phyloP scores from a whole-genome alignment of 23 tunicate genomes.

The Trididemnum nubilum region DNA sequence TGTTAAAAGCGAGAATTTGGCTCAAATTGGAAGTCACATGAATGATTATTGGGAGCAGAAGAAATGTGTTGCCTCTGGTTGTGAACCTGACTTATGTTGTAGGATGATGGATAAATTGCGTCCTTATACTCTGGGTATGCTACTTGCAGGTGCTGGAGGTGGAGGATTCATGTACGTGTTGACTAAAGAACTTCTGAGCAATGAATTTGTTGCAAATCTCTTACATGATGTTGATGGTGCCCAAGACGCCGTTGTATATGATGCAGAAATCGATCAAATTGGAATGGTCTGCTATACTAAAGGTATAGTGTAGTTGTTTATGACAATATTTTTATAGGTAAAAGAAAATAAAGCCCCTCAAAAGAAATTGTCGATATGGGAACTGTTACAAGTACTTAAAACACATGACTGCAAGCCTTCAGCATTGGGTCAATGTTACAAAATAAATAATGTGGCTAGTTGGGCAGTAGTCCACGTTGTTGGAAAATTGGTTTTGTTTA shows the following conservation, averaged over 20 bases:
- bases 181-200: conserved; percentile 44
- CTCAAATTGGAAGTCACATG: conserved; percentile 55
- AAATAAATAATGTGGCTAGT: too few species aligned
- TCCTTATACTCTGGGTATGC: conserved; percentile 43
- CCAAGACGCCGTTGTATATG: conserved; percentile 60
- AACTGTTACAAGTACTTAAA: too few species aligned
- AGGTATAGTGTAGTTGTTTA: too few species aligned
- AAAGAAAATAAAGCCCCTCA: too few species aligned
- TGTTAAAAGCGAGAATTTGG: conserved; percentile 25
- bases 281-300: conserved; percentile 46
- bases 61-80: conserved; percentile 91
- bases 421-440: too few species aligned
- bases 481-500: too few species aligned
- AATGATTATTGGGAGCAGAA: conserved; percentile 83
- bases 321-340: too few species aligned
- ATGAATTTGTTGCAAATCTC: conserved; percentile 24
- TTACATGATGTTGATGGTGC: conserved; percentile 54
- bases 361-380: too few species aligned
- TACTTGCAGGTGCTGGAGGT: conserved; percentile 91
- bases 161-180: conserved; percentile 87
- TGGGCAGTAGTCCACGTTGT: too few species aligned
- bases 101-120: conserved; percentile 57
- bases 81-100: conserved; percentile 75
- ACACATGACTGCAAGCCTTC: too few species aligned
- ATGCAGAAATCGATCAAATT: conserved; percentile 40